These are phyloP conservation scores for Glyphotaelius pellucidus DNA, from an alignment of 2,888 invertebrate species.

Conservation along the genomic window DNA sequence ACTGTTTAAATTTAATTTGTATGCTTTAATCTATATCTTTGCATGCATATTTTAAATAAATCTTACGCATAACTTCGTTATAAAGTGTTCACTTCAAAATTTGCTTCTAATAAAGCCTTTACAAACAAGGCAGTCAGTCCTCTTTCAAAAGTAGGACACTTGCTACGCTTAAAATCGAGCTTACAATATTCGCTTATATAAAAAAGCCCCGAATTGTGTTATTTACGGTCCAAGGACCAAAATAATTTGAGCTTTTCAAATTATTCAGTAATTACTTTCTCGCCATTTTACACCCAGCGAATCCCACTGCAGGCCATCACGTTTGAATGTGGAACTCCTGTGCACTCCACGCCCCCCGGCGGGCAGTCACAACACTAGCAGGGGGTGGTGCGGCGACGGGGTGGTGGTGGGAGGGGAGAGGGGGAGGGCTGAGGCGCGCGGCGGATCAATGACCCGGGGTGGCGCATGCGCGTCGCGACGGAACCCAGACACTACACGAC, in stretches of 20 bases:
- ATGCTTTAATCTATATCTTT: too few relatives aligned
- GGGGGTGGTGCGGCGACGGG: slow-evolving; percentile 8
- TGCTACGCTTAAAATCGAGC: not conserved
- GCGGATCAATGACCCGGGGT: slow-evolving; percentile 59
- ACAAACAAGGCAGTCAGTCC: too few relatives aligned
- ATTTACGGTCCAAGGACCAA: not conserved
- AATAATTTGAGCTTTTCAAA: not conserved
- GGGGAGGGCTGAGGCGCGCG: slow-evolving; percentile 45
- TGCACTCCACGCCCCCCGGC: slow-evolving; percentile 64
- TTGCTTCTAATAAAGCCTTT: too few relatives aligned
- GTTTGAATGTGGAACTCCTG: slow-evolving; percentile 40
- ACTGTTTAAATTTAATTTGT: too few relatives aligned
- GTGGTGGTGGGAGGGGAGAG: not conserved
- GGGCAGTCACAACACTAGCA: slow-evolving; percentile 70
- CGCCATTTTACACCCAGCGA: slow-evolving; percentile 16
- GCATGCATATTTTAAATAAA: not conserved
- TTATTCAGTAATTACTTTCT: slow-evolving; percentile 11
- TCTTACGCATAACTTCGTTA: not conserved
- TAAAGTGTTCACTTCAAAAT: too few relatives aligned
- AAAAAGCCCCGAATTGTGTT: not conserved
- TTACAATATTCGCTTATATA: not conserved
- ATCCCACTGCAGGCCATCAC: slow-evolving; percentile 25
- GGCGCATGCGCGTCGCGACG: slow-evolving; percentile 49
- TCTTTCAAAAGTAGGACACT: not conserved
- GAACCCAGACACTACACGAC: slow-evolving; percentile 48